Evolutionary conservation across 2,113 vertebrate species (phyloP), one percentile per base, ranked within the genome.

Genomic region (Nansenia antarctica): DNA sequence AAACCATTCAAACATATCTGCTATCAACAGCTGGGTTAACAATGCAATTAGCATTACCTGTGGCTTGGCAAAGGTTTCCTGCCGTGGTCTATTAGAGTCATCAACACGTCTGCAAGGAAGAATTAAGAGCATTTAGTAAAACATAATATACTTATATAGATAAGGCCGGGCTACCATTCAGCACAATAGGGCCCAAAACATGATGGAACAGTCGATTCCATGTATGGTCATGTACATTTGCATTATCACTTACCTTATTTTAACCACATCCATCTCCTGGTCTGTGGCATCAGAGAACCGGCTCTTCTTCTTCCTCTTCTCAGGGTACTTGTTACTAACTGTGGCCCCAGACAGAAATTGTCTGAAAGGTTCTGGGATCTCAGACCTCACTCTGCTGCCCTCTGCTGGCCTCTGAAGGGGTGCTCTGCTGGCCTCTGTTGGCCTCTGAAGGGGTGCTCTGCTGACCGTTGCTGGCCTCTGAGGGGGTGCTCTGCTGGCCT

Each of bases 211-310:
- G 27, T 29, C 12, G 54, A 14, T 29, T 0, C 11, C 11, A 30
- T 32, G 37, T 11, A 27, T 30, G 29, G 15, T 34, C 20, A 30
- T 57, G 11, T 37, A 26, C 18, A 32, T 5, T 30, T 15, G 42
- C 49, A 9, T 29, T 42, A 6, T 55, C 4, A 74, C 83, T 86
- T 62, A 90, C 90, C 82, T 85, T 15, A 58, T 70, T 6, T 76
- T 85, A 12, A 82, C 74, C 5, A 39, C 58, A 53, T 79, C 67
- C 24, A 87, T 32, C 52, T 92, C 91, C 35, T 90, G 80, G 24
- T 73, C 72, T 3, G 87, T 84, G 49, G 88, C 88, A 68, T 91
- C 90, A 31, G 90, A 86, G 53, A 92, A 92, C 64, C 89, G 85
- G 18, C 86, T 90, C 74, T 88, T 89, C 70, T 78, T 86, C 80